Conservation (phyloP, 2,888 invertebrate genomes). For the Antitype chi region DNA sequence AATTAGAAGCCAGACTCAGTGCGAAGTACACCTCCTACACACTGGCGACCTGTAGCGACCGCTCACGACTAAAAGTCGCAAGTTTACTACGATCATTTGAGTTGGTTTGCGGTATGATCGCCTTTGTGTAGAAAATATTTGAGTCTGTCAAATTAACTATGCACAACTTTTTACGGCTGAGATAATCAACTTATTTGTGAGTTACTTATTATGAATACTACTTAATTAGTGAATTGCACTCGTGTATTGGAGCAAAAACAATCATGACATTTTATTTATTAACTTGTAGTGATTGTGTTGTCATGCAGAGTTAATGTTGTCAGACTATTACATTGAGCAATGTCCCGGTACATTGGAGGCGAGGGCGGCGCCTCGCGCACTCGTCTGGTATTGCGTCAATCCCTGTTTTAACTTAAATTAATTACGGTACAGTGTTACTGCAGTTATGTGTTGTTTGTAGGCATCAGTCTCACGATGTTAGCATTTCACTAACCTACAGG, state of each 20-base stretch:
- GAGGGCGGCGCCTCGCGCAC: slow-evolving; percentile 42
- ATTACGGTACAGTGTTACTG: slow-evolving; percentile 75
- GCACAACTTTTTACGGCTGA: slow-evolving; percentile 58
- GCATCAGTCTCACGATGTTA: slow-evolving; percentile 79
- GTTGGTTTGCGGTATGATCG: slow-evolving; percentile 12
- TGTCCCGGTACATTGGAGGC: slow-evolving; percentile 41
- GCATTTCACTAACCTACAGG: slow-evolving; percentile 73
- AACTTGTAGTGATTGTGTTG: slow-evolving; percentile 9
- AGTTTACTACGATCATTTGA: not conserved
- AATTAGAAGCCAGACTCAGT: slow-evolving; percentile 80
- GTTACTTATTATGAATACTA: slow-evolving; percentile 17
- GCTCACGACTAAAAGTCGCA: slow-evolving; percentile 26
- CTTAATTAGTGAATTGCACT: slow-evolving; percentile 27
- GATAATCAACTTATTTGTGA: slow-evolving; percentile 12
- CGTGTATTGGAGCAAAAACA: slow-evolving; percentile 6
- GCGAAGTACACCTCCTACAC: slow-evolving; percentile 58
- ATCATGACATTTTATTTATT: slow-evolving; percentile 1
- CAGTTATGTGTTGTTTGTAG: slow-evolving; percentile 72
- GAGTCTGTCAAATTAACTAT: slow-evolving; percentile 63
- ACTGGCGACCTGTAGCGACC: slow-evolving; percentile 35
- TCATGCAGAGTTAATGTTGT: slow-evolving; percentile 61
- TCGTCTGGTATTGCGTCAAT: slow-evolving; percentile 85
- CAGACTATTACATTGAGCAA: slow-evolving; percentile 50
- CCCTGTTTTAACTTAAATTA: slow-evolving; percentile 81
- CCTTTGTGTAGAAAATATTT: slow-evolving; percentile 37